A percentile compares a stretch with the other conserved stretches of the same genome.
These are phyloP conservation scores for Cerceris rybyensis DNA, from an alignment of 2,888 invertebrate species.

Conservation along the genomic window DNA sequence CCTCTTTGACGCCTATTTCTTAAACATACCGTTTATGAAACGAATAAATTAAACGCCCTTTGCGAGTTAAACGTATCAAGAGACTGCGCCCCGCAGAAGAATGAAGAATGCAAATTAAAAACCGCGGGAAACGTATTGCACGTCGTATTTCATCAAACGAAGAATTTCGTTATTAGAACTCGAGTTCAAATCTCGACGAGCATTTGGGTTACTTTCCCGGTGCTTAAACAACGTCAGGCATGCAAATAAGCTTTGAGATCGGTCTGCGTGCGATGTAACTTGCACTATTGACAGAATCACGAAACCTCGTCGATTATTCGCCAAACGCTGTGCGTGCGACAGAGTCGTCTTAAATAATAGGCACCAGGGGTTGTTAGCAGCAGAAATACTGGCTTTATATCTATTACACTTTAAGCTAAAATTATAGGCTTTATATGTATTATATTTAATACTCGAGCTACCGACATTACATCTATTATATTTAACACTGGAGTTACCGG, in stretches of 20 bases:
- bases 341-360: conserved; percentile 52
- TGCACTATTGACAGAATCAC: conserved; percentile 5
- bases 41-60: conserved; percentile 50
- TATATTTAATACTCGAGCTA: too few species aligned
- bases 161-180: too few species aligned
- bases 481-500: too few species aligned
- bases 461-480: too few species aligned
- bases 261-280: neutral
- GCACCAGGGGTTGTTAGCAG: too few species aligned
- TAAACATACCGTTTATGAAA: conserved; percentile 55
- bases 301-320: conserved; percentile 35
- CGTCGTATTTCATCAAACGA: neutral
- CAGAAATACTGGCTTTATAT: too few species aligned
- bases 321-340: conserved; percentile 26
- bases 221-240: too few species aligned
- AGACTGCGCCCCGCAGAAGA: neutral
- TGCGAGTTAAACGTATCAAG: neutral
- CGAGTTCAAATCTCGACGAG: too few species aligned
- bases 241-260: too few species aligned
- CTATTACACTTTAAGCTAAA: too few species aligned
- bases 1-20: conserved; percentile 63
- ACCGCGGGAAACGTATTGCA: neutral
- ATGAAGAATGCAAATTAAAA: neutral
- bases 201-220: too few species aligned
- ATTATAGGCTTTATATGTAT: too few species aligned